These are phyloP conservation scores for Rhadinocentrus ornatus DNA, from an alignment of 2,797 vertebrate species.

Conservation along the genomic window DNA sequence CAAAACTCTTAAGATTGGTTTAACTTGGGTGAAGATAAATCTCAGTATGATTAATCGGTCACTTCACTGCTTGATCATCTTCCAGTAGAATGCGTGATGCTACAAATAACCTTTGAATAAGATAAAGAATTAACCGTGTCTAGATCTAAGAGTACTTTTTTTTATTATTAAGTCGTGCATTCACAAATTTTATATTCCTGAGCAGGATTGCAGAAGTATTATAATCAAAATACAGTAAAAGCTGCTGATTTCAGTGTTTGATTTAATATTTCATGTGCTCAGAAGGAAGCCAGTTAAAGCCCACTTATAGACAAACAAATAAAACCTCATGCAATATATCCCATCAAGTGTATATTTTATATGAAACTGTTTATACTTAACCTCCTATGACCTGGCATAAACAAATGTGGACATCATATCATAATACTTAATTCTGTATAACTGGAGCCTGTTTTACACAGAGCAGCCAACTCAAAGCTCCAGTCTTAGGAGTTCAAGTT, in stretches of 20 bases:
- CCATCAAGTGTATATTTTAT: not conserved
- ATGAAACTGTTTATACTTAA: not conserved
- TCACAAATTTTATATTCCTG: not conserved
- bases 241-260: not conserved
- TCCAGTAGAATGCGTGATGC: not conserved
- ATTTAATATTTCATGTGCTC: not conserved
- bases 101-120: not conserved
- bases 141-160: not conserved
- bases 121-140: not conserved
- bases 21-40: not conserved
- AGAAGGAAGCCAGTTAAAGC: not conserved
- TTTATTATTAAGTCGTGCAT: not conserved
- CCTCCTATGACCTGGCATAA: not conserved
- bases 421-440: not conserved
- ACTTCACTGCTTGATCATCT: not conserved
- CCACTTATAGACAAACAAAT: not conserved
- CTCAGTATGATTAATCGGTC: not conserved
- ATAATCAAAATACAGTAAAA: not conserved
- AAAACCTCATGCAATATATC: not conserved
- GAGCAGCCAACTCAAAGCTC: not conserved
- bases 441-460: not conserved
- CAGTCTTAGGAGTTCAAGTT: too few species aligned
- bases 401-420: not conserved
- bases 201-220: not conserved
- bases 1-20: conserved; percentile 16